Evolutionary conservation across 2,113 vertebrate species (phyloP), one percentile per base, ranked within the genome.

Genomic region (Numida meleagris): DNA sequence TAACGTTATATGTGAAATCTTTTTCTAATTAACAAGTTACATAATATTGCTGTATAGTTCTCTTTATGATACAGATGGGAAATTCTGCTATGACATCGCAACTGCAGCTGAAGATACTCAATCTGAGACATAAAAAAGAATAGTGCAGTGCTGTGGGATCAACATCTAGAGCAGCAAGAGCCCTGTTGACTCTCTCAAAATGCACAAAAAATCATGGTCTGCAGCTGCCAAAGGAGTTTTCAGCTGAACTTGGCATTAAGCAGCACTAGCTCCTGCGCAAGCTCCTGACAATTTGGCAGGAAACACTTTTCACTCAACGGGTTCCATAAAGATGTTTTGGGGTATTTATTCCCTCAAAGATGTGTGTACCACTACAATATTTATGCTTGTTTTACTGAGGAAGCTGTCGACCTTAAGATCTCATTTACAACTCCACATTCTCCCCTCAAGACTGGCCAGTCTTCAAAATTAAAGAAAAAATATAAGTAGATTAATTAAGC

Each of bases 231-330:
- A 50, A 45, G 31, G 80, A 53, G 48, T 50, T 11, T 86, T 48
- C 40, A 80, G 13, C 4, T 61, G 62, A 76, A 82, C 14, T 61
- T 92, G 36, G n/a, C n/a, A 66, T 62, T 62, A 40, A 18, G 23
- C 25, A 73, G 23, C 48, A 36, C 12, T 34, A 0, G 0, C 1
- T 94, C 25, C 23, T 59, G 4, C 13, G 67, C 43, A 82, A 20
- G 36, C 21, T 92, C n/a, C 40, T 62, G 42, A 16, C 24, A 58
- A 6, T 62, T 68, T 88, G 68, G 17, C 45, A 83, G 24, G 59
- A 90, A 95, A 4, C 4, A 9, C 4, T 48, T 36, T 33, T 13
- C 7, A 4, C 5, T 79, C 34, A 27, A 31, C 0, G 1, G 13
- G 23, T 62, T 92, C 10, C 18, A 48, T 58, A 58, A 83, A 70